phyloP scores from a whole-genome alignment of 2,113 vertebrate genomes.

The Serinus canaria region DNA sequence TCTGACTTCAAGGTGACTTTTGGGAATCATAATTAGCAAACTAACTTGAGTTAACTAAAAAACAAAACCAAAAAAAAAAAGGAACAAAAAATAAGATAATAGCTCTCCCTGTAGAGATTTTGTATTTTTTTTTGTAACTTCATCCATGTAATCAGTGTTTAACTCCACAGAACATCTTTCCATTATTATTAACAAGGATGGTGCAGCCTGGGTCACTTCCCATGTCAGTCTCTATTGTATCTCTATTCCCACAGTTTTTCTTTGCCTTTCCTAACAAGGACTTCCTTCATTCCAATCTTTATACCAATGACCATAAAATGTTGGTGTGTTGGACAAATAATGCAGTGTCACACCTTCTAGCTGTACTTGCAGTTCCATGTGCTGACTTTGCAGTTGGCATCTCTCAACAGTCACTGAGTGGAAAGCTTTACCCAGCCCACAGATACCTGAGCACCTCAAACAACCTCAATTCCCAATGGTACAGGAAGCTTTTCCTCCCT shows the following conservation, averaged over 20 bases:
- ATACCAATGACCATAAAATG: background rate
- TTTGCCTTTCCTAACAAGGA: background rate
- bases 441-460: background rate
- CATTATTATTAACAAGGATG: background rate
- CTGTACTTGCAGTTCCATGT: background rate
- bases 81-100: fast-evolving
- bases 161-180: background rate
- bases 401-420: background rate
- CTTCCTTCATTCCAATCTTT: background rate
- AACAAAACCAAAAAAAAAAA: too few relatives aligned
- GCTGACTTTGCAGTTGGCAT: background rate
- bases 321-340: background rate
- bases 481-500: background rate
- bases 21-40: background rate
- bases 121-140: background rate
- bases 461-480: background rate
- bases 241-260: background rate
- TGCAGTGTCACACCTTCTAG: background rate
- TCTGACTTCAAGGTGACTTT: background rate
- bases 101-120: background rate
- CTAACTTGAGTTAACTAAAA: background rate
- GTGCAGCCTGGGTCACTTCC: background rate
- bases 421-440: background rate
- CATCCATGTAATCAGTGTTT: background rate
- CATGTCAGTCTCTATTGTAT: background rate